Evolutionary conservation across 2,797 vertebrate species (phyloP).

Genomic region (Anniella stebbinsi): DNA sequence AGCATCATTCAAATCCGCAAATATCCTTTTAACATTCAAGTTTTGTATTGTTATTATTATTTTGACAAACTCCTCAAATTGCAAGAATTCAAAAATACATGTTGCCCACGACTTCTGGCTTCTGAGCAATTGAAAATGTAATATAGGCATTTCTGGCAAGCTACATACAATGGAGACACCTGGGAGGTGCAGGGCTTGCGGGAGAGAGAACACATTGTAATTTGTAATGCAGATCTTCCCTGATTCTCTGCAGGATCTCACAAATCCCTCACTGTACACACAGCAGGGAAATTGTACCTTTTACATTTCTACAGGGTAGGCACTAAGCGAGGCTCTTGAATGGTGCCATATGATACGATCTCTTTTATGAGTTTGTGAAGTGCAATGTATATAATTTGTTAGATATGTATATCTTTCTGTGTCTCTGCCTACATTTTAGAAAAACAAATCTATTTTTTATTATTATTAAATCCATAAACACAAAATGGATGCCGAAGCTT

Average conservation of each 20-base stretch:
- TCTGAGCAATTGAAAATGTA: neutral
- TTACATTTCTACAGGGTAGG: neutral
- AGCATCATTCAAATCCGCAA: neutral
- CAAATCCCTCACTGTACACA: constrained; percentile 20
- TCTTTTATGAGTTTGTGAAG: constrained; percentile 16
- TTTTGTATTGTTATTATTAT: neutral
- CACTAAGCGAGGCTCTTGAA: neutral
- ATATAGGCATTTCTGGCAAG: neutral
- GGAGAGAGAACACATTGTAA: neutral
- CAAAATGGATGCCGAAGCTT: neutral
- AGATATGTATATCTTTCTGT: neutral
- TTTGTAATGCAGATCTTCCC: constrained; percentile 44
- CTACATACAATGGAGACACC: neutral
- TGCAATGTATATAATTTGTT: neutral
- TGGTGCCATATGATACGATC: neutral
- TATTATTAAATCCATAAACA: neutral
- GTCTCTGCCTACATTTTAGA: constrained; percentile 5
- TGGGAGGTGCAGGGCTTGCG: neutral
- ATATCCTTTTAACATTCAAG: neutral
- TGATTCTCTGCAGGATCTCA: constrained; percentile 36
- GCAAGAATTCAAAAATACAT: neutral
- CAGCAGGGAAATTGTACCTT: constrained; percentile 25
- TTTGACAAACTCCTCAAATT: neutral
- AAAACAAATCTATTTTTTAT: neutral
- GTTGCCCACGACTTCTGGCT: constrained; percentile 5